Conservation (phyloP, 1,140 invertebrate genomes). For the Elysia chlorotica region DNA sequence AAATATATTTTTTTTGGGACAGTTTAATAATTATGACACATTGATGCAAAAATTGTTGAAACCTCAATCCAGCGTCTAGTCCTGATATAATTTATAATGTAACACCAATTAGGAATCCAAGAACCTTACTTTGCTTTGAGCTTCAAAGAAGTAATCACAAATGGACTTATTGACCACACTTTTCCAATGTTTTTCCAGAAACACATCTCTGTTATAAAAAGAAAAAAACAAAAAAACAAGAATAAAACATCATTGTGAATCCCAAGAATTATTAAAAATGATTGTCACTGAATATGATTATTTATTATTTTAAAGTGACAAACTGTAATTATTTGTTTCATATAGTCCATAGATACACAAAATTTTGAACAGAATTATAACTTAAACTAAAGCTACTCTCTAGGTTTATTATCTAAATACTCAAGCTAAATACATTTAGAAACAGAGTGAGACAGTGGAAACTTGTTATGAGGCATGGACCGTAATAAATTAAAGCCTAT, state of each 20-base stretch:
- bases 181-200: conserved; percentile 99
- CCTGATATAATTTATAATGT: too few species aligned
- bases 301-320: background rate
- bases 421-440: too few species aligned
- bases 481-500: too few species aligned
- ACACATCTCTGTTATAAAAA: conserved; percentile 97
- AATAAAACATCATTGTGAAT: too few species aligned
- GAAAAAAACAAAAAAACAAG: conserved; percentile 23
- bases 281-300: too few species aligned
- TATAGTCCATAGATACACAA: background rate
- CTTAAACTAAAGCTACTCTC: background rate
- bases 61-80: background rate
- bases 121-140: conserved; percentile 74
- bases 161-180: conserved; percentile 95
- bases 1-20: too few species aligned
- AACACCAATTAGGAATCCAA: too few species aligned
- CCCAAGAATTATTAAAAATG: too few species aligned
- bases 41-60: too few species aligned
- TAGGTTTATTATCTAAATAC: background rate
- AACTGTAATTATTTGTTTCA: background rate
- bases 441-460: too few species aligned
- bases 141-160: conserved; percentile 99
- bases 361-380: background rate
- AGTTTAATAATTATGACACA: too few species aligned
- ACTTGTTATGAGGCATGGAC: too few species aligned